phyloP scores from a whole-genome alignment of 2,888 invertebrate species.

The Drosophila paramelanica region DNA sequence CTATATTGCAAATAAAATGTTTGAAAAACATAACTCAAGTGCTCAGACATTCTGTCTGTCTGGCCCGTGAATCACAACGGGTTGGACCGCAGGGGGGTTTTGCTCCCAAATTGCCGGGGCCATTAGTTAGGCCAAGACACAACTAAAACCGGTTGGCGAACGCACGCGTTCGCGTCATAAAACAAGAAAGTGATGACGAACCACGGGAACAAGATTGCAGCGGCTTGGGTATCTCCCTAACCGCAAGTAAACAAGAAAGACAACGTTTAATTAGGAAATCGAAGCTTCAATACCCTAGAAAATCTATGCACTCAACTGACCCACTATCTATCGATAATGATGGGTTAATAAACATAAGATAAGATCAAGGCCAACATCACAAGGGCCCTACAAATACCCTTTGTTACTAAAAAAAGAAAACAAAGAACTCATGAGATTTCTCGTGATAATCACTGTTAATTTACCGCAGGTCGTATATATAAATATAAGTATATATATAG shows the following conservation, averaged over 20 bases:
- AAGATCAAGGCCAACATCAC: too few relatives aligned
- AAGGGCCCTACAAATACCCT: neutral
- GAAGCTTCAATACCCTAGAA: constrained; percentile 24
- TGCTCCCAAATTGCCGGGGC: constrained; percentile 28
- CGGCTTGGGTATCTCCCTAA: constrained; percentile 58
- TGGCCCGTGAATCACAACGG: constrained; percentile 43
- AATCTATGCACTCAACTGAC: neutral
- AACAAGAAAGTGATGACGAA: constrained; percentile 56
- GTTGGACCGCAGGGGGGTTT: constrained; percentile 8
- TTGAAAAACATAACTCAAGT: constrained; percentile 51
- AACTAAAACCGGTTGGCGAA: constrained; percentile 56
- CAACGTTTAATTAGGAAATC: neutral
- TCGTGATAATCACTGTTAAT: constrained; percentile 4
- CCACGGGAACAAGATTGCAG: constrained; percentile 26
- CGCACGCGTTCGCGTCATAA: constrained; percentile 48
- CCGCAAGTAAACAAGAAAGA: constrained; percentile 54
- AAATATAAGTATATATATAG: neutral
- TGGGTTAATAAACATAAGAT: too few relatives aligned
- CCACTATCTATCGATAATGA: too few relatives aligned
- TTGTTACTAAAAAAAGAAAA: too few relatives aligned
- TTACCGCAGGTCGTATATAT: neutral
- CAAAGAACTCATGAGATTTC: neutral
- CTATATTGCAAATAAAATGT: constrained; percentile 54
- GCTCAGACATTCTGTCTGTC: constrained; percentile 40
- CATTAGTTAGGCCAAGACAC: constrained; percentile 9